Evolutionary conservation across 2,113 vertebrate species (phyloP), one percentile per base, ranked within the genome.

Genomic region (Microcebus jonahi): DNA sequence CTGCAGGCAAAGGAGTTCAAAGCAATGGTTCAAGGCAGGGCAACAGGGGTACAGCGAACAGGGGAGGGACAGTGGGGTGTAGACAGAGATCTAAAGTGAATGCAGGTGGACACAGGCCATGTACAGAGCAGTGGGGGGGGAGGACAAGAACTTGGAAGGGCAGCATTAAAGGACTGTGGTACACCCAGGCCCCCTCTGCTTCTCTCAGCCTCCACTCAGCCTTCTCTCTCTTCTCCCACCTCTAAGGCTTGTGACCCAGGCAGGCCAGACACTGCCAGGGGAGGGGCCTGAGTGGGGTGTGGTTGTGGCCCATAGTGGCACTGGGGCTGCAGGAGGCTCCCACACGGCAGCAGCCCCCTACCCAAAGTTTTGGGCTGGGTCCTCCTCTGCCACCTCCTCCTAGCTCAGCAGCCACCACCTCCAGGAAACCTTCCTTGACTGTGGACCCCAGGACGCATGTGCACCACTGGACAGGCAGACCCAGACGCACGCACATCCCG

Each of bases 1-100:
- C 99, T 99, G 99, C 81, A 97, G 81, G 95, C 75, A 71, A 68
- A 87, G 80, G 70, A 21, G 14, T 48, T 10, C 8, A 6, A 80
- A 75, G 81, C 63, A 17, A 21, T 13, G 29, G 31, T 14, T n/a
- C 5, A 14, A 59, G 57, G 25, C 55, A 48, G 14, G 6, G 2
- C 15, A 13, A 45, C 17, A 50, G 17, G 13, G 34, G 20, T 29
- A 8, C 84, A 65, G 18, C 21, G 45, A 65, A 9, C 8, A 23
- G 50, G 57, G 15, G 23, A 55, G 57, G 73, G 23, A 53, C 18
- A n/a, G 29, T 21, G 31, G n/a, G n/a, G 17, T 53, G 18, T 11
- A 6, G 75, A 34, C 71, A 93, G 65, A 68, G 61, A 59, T 3
- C 23, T 45, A 25, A 48, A 55, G 70, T 36, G n/a, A 55, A 21